Base-by-base conservation (phyloP, 2,888 invertebrate species). In the Cordilura impudica region DNA sequence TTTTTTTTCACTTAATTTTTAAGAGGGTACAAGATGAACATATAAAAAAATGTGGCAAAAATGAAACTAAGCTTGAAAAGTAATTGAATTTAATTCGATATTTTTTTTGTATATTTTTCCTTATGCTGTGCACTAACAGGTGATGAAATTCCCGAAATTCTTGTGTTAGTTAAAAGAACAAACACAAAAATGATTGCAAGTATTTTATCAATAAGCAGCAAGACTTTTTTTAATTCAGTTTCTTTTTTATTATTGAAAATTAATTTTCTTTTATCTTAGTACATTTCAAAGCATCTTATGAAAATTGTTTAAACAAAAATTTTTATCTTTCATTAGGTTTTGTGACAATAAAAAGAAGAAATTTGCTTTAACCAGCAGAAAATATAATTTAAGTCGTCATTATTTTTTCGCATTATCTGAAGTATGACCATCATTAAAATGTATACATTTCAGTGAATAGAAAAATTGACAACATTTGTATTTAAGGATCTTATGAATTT, bases 361-460 rank as follows among this genome's bases (percentile, higher is more conserved):
- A n/a, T 39, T 8, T 58, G 51, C 63, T 73, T 53, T 26, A 60
- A 74, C 70, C 78, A 73, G 78, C 74, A 78, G 65, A 66, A 53
- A 67, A 58, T 21, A 72, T 43, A 61, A 51, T 72, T 72, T 56
- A 71, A 75, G 43, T 19, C 67, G 47, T 72, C 47, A 75, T 75
- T 51, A 74, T 74, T 54, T n/a, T 53, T 8, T 26, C 21, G n/a
- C 53, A 53, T 53, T 60, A 12, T 60, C 51, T 74, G 80, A 78
- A 85, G 83, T 86, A 84, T 86, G 88, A 87, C 84, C 86, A 87
- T 86, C 86, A 87, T 86, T 86, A 86, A 86, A 86, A 86, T 81
- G 82, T 83, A 81, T 83, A 86, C 86, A 86, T 86, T 84, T 84
- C 83, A 86, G 76, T 87, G 86, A 83, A 81, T 80, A 49, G 81